Evolutionary conservation across 2,113 vertebrate genomes (phyloP).

Genomic region (Pitta sordida): DNA sequence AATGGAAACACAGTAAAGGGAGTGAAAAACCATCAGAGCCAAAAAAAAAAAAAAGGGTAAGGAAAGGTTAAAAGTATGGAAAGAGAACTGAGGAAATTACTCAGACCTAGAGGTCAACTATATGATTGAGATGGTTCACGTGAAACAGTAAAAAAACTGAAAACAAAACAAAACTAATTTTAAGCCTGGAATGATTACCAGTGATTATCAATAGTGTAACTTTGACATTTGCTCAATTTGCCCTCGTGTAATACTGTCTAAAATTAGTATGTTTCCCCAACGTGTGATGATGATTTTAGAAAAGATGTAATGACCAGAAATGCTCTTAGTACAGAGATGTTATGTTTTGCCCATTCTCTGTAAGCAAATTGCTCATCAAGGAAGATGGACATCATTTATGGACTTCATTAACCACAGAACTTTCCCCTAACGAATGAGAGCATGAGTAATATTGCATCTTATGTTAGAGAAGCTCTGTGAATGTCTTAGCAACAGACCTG

Average conservation of each 20-base stretch:
- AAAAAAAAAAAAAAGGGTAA: neutral
- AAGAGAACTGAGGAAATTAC: neutral
- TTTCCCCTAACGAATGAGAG: neutral
- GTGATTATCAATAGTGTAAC: neutral
- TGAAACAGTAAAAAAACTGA: neutral
- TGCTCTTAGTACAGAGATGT: neutral
- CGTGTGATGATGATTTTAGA: accelerated
- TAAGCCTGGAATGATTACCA: neutral
- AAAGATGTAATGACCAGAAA: neutral
- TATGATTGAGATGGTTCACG: neutral
- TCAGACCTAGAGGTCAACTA: neutral
- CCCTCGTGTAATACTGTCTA: neutral
- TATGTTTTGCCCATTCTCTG: neutral
- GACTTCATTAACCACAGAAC: neutral
- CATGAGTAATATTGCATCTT: neutral
- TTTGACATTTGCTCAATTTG: neutral
- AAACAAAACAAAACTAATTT: neutral
- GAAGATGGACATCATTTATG: neutral
- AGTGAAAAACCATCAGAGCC: neutral
- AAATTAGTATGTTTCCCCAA: neutral
- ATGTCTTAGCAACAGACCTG: neutral
- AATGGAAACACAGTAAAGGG: neutral
- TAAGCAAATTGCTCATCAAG: neutral
- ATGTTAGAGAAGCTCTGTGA: accelerated
- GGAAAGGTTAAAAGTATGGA: neutral